phyloP scores from a whole-genome alignment of 2,113 vertebrate species.

The Lasiurus cinereus region DNA sequence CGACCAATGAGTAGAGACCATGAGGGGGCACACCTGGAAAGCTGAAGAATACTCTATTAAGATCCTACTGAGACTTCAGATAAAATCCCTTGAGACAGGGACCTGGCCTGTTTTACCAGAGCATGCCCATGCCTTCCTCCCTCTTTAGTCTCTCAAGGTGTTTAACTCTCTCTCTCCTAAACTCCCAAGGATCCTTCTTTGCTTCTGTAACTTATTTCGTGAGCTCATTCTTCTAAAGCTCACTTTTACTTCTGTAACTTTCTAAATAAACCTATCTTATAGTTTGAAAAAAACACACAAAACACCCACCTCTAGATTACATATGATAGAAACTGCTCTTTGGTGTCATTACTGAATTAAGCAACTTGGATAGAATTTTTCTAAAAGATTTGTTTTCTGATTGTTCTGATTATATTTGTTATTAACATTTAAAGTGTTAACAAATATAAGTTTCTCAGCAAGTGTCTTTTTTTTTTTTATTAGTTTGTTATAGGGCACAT shows the following conservation, averaged over 20 bases:
- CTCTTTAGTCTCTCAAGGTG: too few species aligned
- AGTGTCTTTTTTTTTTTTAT: not conserved
- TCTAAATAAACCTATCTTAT: not conserved
- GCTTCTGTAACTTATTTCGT: too few species aligned
- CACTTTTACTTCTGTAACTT: not conserved
- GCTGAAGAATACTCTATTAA: not conserved
- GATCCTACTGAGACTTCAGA: not conserved
- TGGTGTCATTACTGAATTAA: not conserved
- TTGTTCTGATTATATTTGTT: not conserved
- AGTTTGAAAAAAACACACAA: not conserved
- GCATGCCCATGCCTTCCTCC: too few species aligned
- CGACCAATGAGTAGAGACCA: not conserved
- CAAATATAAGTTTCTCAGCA: not conserved
- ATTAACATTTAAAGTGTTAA: constrained; percentile 12
- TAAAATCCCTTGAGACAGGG: not conserved
- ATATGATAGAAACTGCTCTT: not conserved
- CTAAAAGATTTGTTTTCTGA: not conserved
- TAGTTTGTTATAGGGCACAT: constrained; percentile 77
- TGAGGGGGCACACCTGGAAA: not conserved
- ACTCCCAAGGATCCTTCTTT: too few species aligned
- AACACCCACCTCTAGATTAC: not conserved
- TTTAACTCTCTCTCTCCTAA: not conserved
- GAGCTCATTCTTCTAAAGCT: not conserved
- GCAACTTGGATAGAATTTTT: not conserved
- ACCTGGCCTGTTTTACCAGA: not conserved